phyloP scores from a whole-genome alignment of 2,797 vertebrate genomes.

The Glossophaga mutica region DNA sequence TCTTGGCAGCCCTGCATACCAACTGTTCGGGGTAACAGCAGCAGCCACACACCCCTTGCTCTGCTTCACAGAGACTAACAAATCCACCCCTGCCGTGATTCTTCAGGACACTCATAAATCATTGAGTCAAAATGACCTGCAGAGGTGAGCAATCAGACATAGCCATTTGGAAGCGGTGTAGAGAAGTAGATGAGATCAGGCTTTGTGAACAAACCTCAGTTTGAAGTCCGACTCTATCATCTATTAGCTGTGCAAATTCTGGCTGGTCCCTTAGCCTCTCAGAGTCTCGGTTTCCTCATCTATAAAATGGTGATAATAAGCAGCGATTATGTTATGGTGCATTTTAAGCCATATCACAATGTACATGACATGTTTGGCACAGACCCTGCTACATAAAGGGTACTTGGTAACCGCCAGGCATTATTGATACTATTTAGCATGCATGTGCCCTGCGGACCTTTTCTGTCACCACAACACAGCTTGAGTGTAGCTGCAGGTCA shows the following conservation, averaged over 20 bases:
- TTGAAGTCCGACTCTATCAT: not conserved
- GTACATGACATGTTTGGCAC: not conserved
- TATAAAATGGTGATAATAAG: not conserved
- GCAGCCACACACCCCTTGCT: not conserved
- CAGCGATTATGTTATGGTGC: not conserved
- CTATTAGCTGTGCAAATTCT: not conserved
- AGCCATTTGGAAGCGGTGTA: not conserved
- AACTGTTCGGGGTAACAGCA: not conserved
- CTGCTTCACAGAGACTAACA: not conserved
- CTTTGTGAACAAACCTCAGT: not conserved
- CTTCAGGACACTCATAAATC: not conserved
- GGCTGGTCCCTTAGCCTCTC: not conserved
- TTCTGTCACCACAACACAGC: not conserved
- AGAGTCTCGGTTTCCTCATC: not conserved
- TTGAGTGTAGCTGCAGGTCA: not conserved
- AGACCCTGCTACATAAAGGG: not conserved
- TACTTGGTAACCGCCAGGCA: not conserved
- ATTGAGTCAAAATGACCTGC: not conserved
- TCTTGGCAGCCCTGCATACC: not conserved
- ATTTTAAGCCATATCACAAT: not conserved
- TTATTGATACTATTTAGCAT: not conserved
- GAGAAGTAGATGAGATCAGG: not conserved
- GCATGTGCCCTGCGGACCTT: not conserved
- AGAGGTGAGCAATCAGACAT: not conserved
- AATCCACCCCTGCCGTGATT: not conserved